These are phyloP conservation scores for Porites rus DNA, from an alignment of 92 coral and sea anemone species.

Conservation along the genomic window DNA sequence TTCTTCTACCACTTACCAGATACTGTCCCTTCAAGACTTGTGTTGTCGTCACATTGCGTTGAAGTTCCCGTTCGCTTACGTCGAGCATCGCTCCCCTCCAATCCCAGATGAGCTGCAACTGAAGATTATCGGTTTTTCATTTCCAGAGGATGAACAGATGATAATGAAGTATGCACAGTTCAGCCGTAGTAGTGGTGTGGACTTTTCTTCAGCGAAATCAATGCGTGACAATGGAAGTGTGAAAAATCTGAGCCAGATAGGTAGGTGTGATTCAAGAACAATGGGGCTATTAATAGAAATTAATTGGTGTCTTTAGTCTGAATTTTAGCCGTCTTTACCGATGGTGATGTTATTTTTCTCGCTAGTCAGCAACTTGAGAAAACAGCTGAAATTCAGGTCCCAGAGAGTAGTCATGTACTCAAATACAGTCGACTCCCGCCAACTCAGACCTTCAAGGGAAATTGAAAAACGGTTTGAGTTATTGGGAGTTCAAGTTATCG, in stretches of 20 bases:
- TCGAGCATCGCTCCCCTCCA: conserved; percentile 92
- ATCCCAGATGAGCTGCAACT: conserved; percentile 92
- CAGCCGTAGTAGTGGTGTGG: conserved; percentile 68
- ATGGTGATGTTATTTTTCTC: no score
- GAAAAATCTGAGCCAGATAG: conserved; percentile 87
- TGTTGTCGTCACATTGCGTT: conserved; percentile 81
- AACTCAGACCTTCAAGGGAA: no score
- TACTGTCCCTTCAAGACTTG: conserved; percentile 69
- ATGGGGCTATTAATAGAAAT: no score
- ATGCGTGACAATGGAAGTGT: conserved; percentile 67
- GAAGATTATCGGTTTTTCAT: conserved; percentile 82
- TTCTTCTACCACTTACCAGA: conserved; percentile 22
- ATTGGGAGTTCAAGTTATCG: no score
- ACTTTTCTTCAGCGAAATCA: conserved; percentile 51
- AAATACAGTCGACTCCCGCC: no score
- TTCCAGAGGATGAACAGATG: conserved; percentile 84
- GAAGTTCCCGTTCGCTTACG: conserved; percentile 89
- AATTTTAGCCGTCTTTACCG: no score
- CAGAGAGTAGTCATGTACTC: no score
- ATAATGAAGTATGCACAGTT: conserved; percentile 83
- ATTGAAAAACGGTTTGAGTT: no score
- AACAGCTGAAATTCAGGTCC: no score
- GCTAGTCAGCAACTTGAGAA: no score
- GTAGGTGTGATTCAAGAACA: conserved; percentile 56
- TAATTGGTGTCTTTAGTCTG: no score